Evolutionary conservation across 2,888 invertebrate genomes (phyloP), one percentile per base, ranked within the genome.

Genomic region (Tetranychus truncatus): DNA sequence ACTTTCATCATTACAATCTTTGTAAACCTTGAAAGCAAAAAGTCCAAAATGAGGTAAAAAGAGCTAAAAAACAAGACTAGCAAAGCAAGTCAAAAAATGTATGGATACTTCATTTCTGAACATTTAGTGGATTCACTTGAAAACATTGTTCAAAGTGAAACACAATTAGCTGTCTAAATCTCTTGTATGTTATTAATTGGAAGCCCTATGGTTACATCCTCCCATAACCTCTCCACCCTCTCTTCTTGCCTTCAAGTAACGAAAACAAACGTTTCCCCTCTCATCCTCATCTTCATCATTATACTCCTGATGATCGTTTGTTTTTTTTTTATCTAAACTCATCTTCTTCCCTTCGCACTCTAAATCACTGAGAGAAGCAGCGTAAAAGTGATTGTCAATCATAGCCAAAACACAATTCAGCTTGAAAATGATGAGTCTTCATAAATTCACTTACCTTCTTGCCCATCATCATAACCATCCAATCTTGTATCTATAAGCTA

Each of bases 101-200:
- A 34, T 34, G 4, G 34, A 34, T 34, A 34, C 34, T 34, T 34
- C 34, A 34, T 34, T 34, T 34, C 3, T 34, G 34, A 34, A 34
- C 34, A 34, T 34, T 34, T 24, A 69, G 34, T 69, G 20, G 34
- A 66, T n/a, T 18, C 20, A n/a, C 18, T n/a, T 66, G 66, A 66
- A 66, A 66, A 66, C 66, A 66, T n/a, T 34, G 34, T 34, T 34
- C 34, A 34, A 34, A 34, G 34, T 34, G 34, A 55, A 55, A 55
- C 15, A 55, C 55, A 55, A 55, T 55, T 55, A 55, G 55, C 55
- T 55, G 55, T 55, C 55, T 55, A 55, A 55, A 55, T 34, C 55
- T 55, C 69, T 24, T 24, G 69, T 24, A 69, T 69, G 69, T 69
- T 69, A 69, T 69, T 69, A 69, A 69, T 69, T 69, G 69, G 69